Conservation (phyloP, 2,888 invertebrate species). For the Cephus nigrinus region DNA sequence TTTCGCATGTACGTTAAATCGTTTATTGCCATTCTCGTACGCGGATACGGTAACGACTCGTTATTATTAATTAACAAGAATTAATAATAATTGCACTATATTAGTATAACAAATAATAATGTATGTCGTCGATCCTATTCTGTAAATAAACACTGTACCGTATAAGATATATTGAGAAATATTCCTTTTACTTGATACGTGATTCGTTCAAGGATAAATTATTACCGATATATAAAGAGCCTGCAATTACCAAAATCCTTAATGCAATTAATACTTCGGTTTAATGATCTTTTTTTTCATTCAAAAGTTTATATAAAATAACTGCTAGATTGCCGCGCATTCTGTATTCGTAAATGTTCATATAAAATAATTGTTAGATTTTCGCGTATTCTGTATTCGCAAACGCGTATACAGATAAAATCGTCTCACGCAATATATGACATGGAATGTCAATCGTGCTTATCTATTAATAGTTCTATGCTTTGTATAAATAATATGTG, state of each 20-base stretch:
- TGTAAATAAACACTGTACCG: slow-evolving; percentile 65
- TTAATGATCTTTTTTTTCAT: too few relatives aligned
- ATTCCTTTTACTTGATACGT: not conserved
- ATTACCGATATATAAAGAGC: not conserved
- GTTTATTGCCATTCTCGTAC: slow-evolving; percentile 24
- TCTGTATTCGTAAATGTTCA: not conserved
- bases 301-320: not conserved
- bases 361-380: not conserved
- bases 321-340: not conserved
- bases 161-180: slow-evolving; percentile 41
- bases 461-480: not conserved
- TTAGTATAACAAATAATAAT: slow-evolving; percentile 56
- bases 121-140: slow-evolving; percentile 65
- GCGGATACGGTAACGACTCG: slow-evolving; percentile 33
- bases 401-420: not conserved
- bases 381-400: too few relatives aligned
- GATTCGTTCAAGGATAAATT: not conserved
- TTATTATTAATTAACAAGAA: slow-evolving; percentile 59
- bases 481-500: not conserved
- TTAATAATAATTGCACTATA: slow-evolving; percentile 61
- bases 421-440: not conserved
- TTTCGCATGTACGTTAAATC: not conserved
- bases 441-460: not conserved
- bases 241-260: not conserved
- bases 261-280: not conserved